A percentile compares a stretch with the other conserved stretches of the same genome.
phyloP scores from a whole-genome alignment of 1,140 invertebrate genomes.

The Meloidogyne hapla region DNA sequence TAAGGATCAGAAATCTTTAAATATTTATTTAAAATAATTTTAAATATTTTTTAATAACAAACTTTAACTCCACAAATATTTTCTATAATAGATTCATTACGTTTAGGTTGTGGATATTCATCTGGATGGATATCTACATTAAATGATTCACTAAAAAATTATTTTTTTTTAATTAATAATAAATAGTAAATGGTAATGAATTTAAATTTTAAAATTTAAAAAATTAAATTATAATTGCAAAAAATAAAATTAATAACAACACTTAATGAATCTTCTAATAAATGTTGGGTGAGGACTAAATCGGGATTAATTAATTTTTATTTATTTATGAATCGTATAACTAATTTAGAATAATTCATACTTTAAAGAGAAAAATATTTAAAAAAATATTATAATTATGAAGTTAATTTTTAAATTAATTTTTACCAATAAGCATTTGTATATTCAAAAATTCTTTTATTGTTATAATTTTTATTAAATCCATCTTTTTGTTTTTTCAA shows the following conservation, averaged over 20 bases:
- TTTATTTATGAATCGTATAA: too few relatives aligned
- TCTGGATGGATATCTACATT: constrained; percentile 49
- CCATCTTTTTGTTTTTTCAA: background rate
- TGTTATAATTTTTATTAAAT: background rate
- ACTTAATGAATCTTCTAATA: too few relatives aligned
- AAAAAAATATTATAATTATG: too few relatives aligned
- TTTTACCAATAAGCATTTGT: background rate
- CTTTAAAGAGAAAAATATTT: too few relatives aligned
- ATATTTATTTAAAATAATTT: constrained; percentile 31
- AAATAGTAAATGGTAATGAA: too few relatives aligned
- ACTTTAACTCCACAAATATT: constrained; percentile 81
- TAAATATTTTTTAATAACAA: constrained; percentile 36
- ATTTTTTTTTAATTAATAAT: background rate
- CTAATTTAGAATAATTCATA: too few relatives aligned
- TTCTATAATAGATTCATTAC: constrained; percentile 78
- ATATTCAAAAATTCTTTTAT: background rate
- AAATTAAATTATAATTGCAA: too few relatives aligned
- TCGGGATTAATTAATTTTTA: too few relatives aligned
- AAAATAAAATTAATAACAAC: too few relatives aligned
- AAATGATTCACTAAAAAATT: constrained; percentile 30
- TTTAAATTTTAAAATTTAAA: too few relatives aligned
- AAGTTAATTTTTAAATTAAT: too few relatives aligned
- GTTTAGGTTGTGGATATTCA: constrained; percentile 75
- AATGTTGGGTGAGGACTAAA: too few relatives aligned
- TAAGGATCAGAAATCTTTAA: constrained; percentile 84